Conservation (phyloP, 2,888 invertebrate genomes). For the Eupeodes latifasciatus region DNA sequence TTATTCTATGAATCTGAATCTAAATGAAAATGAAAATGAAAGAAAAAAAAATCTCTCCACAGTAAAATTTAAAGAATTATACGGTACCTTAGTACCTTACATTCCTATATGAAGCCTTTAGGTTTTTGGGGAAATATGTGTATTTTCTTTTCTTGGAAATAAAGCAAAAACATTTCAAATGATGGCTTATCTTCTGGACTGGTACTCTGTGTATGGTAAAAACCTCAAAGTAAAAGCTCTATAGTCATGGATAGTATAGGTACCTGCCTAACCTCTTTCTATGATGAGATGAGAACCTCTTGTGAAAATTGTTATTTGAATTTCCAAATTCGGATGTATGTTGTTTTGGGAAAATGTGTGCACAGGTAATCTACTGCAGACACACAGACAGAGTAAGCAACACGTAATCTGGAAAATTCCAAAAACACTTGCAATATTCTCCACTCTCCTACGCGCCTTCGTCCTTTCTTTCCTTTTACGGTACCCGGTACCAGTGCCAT, state of each 20-base stretch:
- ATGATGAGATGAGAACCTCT: background rate
- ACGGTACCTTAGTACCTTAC: background rate
- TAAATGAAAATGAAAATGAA: too few relatives aligned
- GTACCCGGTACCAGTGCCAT: background rate
- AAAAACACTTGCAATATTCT: constrained; percentile 24
- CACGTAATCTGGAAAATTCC: constrained; percentile 57
- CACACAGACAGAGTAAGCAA: constrained; percentile 51
- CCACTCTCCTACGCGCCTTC: background rate
- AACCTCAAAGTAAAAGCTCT: background rate
- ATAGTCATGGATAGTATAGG: background rate
- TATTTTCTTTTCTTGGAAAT: background rate
- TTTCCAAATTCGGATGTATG: constrained; percentile 45
- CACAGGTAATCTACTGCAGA: constrained; percentile 56
- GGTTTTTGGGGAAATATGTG: background rate
- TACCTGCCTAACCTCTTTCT: background rate
- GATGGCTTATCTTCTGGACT: background rate
- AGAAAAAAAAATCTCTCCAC: constrained; percentile 33
- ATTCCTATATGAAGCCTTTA: background rate
- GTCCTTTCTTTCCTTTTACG: background rate
- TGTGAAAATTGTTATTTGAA: constrained; percentile 58
- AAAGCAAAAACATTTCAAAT: constrained; percentile 8
- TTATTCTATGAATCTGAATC: constrained; percentile 5
- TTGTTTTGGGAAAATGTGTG: background rate
- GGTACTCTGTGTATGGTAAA: background rate
- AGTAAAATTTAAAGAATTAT: constrained; percentile 24